Conservation (phyloP, 2,888 invertebrate genomes). For the Odiellus spinosus region DNA sequence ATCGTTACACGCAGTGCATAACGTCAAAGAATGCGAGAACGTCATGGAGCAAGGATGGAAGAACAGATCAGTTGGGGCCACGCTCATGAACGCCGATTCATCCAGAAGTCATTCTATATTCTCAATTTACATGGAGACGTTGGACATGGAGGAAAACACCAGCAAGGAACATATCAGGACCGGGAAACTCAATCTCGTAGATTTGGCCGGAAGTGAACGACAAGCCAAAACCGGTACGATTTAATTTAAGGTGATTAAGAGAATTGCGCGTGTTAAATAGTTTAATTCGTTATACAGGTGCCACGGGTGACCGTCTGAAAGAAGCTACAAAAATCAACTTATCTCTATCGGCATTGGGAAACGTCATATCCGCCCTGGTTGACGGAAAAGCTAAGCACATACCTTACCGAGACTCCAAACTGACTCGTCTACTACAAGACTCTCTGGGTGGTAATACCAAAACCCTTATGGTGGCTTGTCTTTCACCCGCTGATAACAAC, state of each 20-base stretch:
- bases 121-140: constrained; percentile 65
- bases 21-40: constrained; percentile 55
- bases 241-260: constrained; percentile 2
- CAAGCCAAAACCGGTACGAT: constrained; percentile 51
- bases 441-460: constrained; percentile 74
- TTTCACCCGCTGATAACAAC: constrained; percentile 65
- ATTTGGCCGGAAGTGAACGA: constrained; percentile 73
- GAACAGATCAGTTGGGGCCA: constrained; percentile 64
- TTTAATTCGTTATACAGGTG: constrained; percentile 45
- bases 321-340: constrained; percentile 82
- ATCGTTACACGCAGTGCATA: constrained; percentile 57
- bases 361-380: constrained; percentile 72
- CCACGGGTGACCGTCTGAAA: constrained; percentile 64
- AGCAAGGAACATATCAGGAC: constrained; percentile 40
- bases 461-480: constrained; percentile 71
- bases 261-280: too few relatives aligned
- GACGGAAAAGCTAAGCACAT: constrained; percentile 65
- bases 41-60: constrained; percentile 59
- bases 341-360: constrained; percentile 68
- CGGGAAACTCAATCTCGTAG: constrained; percentile 69
- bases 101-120: constrained; percentile 78
- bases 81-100: constrained; percentile 72
- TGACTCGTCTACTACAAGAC: constrained; percentile 61
- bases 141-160: constrained; percentile 34
- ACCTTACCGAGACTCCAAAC: constrained; percentile 68